These are phyloP conservation scores for Catalaphyllia jardinei DNA, from an alignment of 64 coral and sea anemone species.

Conservation along the genomic window DNA sequence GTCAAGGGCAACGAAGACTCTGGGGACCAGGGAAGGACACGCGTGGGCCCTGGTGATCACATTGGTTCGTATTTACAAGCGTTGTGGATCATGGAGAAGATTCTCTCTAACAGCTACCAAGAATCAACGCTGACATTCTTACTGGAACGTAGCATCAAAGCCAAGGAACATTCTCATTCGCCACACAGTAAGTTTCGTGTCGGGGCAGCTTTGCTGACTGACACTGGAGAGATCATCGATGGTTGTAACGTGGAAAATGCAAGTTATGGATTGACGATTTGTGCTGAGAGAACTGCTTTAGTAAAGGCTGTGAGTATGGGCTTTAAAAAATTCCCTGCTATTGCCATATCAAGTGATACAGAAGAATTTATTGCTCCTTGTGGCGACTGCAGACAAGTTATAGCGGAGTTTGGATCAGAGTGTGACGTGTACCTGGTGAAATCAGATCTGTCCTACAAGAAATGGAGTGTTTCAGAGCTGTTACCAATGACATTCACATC, in stretches of 20 bases:
- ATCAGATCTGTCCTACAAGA: conserved; percentile 62
- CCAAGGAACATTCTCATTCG: conserved; percentile 84
- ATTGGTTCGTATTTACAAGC: too few species aligned
- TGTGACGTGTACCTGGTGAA: conserved; percentile 75
- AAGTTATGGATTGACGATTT: conserved; percentile 75
- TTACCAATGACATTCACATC: conserved; percentile 62
- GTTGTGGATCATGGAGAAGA: background rate
- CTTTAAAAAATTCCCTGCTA: conserved; percentile 79
- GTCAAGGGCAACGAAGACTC: too few species aligned
- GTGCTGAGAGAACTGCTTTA: conserved; percentile 92
- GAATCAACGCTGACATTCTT: conserved; percentile 24
- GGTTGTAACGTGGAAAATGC: conserved; percentile 97
- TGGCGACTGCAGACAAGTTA: conserved; percentile 86
- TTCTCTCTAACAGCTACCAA: background rate
- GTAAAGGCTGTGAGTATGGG: conserved; percentile 94
- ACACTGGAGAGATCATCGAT: conserved; percentile 69
- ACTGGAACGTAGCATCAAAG: conserved; percentile 64
- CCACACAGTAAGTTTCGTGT: conserved; percentile 99
- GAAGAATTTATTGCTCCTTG: conserved; percentile 66
- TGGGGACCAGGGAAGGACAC: too few species aligned
- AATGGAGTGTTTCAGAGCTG: conserved; percentile 49
- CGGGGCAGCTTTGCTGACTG: conserved; percentile 77
- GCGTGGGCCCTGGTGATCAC: too few species aligned
- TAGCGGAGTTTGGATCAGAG: conserved; percentile 85
- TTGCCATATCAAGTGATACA: conserved; percentile 84